A percentile compares a stretch with the other conserved stretches of the same genome.
These are phyloP conservation scores for Metacarcinus magister DNA, from an alignment of 2,888 invertebrate species.

Conservation along the genomic window DNA sequence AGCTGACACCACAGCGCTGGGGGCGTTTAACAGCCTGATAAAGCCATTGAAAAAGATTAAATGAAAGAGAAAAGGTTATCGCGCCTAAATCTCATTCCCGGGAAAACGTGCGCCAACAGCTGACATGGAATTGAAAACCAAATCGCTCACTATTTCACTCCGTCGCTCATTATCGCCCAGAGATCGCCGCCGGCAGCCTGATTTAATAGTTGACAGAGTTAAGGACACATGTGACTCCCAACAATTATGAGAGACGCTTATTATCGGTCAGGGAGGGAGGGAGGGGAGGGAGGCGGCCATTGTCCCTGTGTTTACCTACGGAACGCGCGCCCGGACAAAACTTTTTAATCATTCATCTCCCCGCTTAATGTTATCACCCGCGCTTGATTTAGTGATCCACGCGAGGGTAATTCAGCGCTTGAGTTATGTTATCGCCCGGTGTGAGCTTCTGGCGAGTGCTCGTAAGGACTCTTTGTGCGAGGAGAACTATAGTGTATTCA, in stretches of 20 bases:
- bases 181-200: not conserved
- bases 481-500: conserved; percentile 73
- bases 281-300: conserved; percentile 34
- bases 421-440: conserved; percentile 65
- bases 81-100: conserved; percentile 41
- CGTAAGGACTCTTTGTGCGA: conserved; percentile 63
- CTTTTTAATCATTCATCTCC: conserved; percentile 48
- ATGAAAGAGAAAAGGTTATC: conserved; percentile 41
- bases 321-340: conserved; percentile 11
- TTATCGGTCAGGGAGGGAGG: not conserved
- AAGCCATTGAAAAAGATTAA: conserved; percentile 41
- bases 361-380: conserved; percentile 48
- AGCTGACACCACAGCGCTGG: not conserved
- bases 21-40: conserved; percentile 11
- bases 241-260: conserved; percentile 55
- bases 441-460: conserved; percentile 70
- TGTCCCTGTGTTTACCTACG: conserved; percentile 33
- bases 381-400: conserved; percentile 43
- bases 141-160: conserved; percentile 43
- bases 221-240: conserved; percentile 64
- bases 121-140: conserved; percentile 41
- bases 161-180: conserved; percentile 5
- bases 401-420: conserved; percentile 41
- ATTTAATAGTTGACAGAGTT: conserved; percentile 65
- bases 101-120: conserved; percentile 11